Conservation (phyloP, 23 tunicate species). For the Ciona savignyi region DNA sequence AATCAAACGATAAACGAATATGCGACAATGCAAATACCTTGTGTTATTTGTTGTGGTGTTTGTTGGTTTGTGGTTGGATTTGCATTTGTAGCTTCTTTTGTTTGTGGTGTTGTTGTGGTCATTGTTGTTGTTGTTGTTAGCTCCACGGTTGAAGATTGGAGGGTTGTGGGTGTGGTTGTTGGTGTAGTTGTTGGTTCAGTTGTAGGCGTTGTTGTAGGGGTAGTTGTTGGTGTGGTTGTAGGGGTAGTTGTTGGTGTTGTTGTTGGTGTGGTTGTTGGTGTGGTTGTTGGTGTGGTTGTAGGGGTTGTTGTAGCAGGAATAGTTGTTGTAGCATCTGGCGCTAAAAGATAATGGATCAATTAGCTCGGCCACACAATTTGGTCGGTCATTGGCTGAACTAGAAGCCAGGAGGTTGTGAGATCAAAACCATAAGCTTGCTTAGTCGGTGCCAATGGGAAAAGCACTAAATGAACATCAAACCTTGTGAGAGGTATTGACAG, state of each 20-base stretch:
- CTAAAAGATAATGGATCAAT: neutral
- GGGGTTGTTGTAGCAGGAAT: neutral
- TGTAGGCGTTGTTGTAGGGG: constrained; percentile 5
- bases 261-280: neutral
- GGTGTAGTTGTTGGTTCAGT: constrained; percentile 9
- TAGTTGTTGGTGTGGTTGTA: neutral
- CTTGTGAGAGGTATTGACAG: too few species aligned
- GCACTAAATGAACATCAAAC: too few species aligned
- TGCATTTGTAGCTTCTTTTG: constrained; percentile 1
- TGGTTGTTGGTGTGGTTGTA: constrained; percentile 6
- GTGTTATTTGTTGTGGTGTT: neutral
- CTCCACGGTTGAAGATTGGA: constrained; percentile 1
- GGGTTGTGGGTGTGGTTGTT: neutral
- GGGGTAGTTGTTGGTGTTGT: constrained; percentile 5
- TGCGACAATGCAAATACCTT: too few species aligned
- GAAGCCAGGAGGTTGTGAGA: neutral
- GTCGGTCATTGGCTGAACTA: neutral
- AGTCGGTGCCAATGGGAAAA: too few species aligned
- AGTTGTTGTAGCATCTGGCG: constrained; percentile 6
- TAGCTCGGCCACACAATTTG: neutral
- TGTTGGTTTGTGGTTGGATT: neutral
- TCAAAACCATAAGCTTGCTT: neutral
- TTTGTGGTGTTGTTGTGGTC: constrained; percentile 10
- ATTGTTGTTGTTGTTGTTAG: neutral
- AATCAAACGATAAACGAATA: too few species aligned